Percentiles rank a stretch among this genome's conserved stretches.
These are phyloP conservation scores for Acheta domesticus DNA, from an alignment of 2,888 invertebrate genomes.

Conservation along the genomic window DNA sequence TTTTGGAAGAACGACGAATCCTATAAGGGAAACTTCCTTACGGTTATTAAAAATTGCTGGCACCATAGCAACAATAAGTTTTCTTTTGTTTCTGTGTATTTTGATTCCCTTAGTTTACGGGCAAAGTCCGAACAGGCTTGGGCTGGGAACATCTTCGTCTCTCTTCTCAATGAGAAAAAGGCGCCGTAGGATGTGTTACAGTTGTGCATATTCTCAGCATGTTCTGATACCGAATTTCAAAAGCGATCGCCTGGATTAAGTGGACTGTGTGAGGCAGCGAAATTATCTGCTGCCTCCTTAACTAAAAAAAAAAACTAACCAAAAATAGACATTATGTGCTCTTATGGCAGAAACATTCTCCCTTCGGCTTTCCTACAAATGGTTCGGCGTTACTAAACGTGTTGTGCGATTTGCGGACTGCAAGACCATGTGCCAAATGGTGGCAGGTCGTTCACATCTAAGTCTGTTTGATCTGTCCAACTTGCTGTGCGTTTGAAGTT, in stretches of 20 bases:
- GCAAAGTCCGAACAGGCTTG: background rate
- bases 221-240: background rate
- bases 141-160: background rate
- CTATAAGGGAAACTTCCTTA: too few relatives aligned
- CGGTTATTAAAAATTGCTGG: too few relatives aligned
- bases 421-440: too few relatives aligned
- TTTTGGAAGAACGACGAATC: too few relatives aligned
- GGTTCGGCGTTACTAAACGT: background rate
- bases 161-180: slow-evolving; percentile 18
- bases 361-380: background rate
- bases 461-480: too few relatives aligned
- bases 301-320: background rate
- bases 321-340: slow-evolving; percentile 10
- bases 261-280: background rate
- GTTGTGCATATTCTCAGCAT: background rate
- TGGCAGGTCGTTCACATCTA: too few relatives aligned
- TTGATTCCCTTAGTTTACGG: too few relatives aligned
- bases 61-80: too few relatives aligned
- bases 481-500: too few relatives aligned
- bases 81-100: too few relatives aligned
- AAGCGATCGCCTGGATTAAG: slow-evolving; percentile 18
- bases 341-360: background rate
- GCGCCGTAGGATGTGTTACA: slow-evolving; percentile 10
- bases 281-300: background rate
- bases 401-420: too few relatives aligned